A percentile compares a stretch with the other conserved stretches of the same genome.
These are phyloP conservation scores for Agelas oroides DNA, from an alignment of 37 sponge, comb jelly and placozoan genomes.

Conservation along the genomic window DNA sequence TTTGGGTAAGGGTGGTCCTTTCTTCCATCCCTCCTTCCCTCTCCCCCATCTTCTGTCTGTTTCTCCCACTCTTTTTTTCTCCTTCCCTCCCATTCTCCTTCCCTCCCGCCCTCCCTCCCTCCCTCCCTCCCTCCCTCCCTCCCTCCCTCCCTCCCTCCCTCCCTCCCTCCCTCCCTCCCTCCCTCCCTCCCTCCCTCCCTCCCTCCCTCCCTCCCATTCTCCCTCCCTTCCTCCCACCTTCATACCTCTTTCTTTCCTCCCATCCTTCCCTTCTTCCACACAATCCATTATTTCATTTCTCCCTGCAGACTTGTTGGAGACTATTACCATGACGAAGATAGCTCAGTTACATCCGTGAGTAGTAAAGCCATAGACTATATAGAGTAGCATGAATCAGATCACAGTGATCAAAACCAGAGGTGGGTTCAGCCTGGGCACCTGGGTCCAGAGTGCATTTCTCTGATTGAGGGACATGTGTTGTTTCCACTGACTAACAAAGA, in stretches of 20 bases:
- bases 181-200: not conserved
- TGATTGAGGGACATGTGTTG: no score
- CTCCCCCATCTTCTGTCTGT: not conserved
- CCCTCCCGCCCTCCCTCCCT: constrained; percentile 13
- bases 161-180: not conserved
- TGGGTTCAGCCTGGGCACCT: no score
- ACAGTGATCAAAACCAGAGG: no score
- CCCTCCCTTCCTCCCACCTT: not conserved
- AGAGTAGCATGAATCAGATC: no score
- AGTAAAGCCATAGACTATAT: no score
- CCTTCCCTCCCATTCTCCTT: not conserved
- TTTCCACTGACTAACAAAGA: no score
- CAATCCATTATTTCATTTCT: no score
- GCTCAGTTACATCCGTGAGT: no score
- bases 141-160: not conserved
- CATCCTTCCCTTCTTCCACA: not conserved
- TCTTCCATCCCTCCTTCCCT: not conserved
- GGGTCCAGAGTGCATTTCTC: no score
- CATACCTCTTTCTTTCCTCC: not conserved
- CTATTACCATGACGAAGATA: no score
- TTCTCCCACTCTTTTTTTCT: not conserved
- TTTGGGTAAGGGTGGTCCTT: constrained; percentile 30
- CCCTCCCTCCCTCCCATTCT: constrained; percentile 7
- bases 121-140: not conserved
- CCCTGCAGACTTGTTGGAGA: no score